Conservation (phyloP, 2,888 invertebrate genomes). For the Allophyes oxyacanthae region DNA sequence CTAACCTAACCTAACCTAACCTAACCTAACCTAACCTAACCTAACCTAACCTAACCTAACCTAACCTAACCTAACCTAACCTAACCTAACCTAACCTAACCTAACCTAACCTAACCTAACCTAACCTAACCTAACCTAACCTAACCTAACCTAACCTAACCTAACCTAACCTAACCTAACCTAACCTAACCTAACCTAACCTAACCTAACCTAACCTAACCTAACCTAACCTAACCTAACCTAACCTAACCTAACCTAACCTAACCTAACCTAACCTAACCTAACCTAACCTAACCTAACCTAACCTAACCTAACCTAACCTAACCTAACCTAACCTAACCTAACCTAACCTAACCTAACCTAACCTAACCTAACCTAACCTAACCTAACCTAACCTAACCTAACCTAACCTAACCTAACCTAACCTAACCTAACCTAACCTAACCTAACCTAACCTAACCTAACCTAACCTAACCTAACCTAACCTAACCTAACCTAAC, state of each 20-base stretch:
- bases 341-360: conserved; percentile 26
- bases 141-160: conserved; percentile 42
- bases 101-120: conserved; percentile 46
- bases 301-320: conserved; percentile 18
- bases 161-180: conserved; percentile 38
- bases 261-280: conserved; percentile 24
- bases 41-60: too few species aligned
- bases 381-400: conserved; percentile 17
- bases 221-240: conserved; percentile 29
- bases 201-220: conserved; percentile 25
- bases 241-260: conserved; percentile 23
- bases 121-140: conserved; percentile 45
- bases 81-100: too few species aligned
- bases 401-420: conserved; percentile 17
- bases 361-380: conserved; percentile 18
- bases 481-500: too few species aligned
- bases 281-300: conserved; percentile 23
- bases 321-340: conserved; percentile 16
- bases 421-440: conserved; percentile 21
- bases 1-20: too few species aligned
- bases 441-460: too few species aligned
- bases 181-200: conserved; percentile 35
- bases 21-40: too few species aligned
- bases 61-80: too few species aligned
- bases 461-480: too few species aligned